Evolutionary conservation across 2,888 invertebrate species (phyloP), one percentile per base, ranked within the genome.

Genomic region (Mythimna loreyi): DNA sequence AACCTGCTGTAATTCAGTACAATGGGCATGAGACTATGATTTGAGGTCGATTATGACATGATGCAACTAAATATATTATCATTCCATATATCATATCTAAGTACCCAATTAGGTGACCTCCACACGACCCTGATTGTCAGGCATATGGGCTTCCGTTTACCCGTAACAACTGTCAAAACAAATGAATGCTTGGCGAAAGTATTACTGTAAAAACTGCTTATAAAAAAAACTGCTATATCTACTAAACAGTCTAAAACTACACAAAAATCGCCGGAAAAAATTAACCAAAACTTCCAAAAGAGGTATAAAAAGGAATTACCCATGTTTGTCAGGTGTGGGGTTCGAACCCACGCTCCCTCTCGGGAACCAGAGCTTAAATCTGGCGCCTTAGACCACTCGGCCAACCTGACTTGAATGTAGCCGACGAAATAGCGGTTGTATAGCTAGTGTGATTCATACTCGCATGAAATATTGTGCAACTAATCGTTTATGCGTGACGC

Each of bases 321-420:
- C 1, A 13, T 3, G 9, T 63, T 83, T 96, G 96, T 97, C 97
- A 97, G 97, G 96, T 97, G 97, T 97, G 97, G 97, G 97, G 97
- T 97, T 97, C 97, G 97, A 97, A 97, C 97, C 97, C 97, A 97
- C 97, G 97, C 97, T 97, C 97, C 97, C 97, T 96, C 94, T 96
- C 96, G 97, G 97, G 97, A 97, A 97, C 97, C 97, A 97, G 97
- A 97, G 97, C 97, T 97, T 97, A 97, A 97, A 97, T 97, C 97
- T 97, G 97, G 97, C 97, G 97, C 97, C 97, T 97, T 97, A 97
- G 97, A 97, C 97, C 97, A 97, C 97, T 97, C 97, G 97, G 97
- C 97, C 97, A 97, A 97, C 97, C 97, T 97, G 97, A 97, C 97
- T 13, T 77, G 3, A 0, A 0, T 0, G 0, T 0, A 0, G 0